Conservation (phyloP, 1,140 invertebrate genomes). For the Drosophila obscura region DNA sequence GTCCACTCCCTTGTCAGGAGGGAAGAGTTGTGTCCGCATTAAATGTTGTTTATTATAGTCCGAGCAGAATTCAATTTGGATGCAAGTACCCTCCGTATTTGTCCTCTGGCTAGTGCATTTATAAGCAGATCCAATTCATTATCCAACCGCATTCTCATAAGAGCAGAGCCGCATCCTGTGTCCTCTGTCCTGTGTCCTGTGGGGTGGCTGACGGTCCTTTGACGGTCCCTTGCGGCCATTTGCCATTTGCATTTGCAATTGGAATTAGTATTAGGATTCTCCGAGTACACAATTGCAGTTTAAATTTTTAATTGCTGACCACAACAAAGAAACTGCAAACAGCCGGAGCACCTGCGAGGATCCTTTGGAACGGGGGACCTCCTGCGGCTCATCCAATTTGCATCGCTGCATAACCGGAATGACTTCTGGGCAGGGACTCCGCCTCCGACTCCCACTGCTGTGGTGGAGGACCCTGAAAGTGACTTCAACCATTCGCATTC, state of each 20-base stretch:
- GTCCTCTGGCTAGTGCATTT: background rate
- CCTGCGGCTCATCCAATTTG: slow-evolving; percentile 43
- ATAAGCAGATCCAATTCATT: slow-evolving; percentile 9
- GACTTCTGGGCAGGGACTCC: too few relatives aligned
- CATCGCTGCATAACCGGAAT: slow-evolving; percentile 18
- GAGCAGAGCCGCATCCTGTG: slow-evolving; percentile 23
- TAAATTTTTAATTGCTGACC: slow-evolving; percentile 54
- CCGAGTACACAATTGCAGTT: slow-evolving; percentile 25
- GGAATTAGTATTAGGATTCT: slow-evolving; percentile 21
- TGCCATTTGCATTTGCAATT: slow-evolving; percentile 27
- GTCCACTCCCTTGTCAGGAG: too few relatives aligned
- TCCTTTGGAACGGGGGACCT: slow-evolving; percentile 25
- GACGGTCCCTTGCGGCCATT: slow-evolving; percentile 26
- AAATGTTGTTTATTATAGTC: background rate
- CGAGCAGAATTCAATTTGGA: slow-evolving; percentile 15
- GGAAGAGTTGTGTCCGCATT: background rate
- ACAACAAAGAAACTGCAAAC: slow-evolving; percentile 40
- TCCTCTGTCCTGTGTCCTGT: background rate
- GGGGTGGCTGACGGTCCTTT: slow-evolving; percentile 28
- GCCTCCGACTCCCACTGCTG: too few relatives aligned
- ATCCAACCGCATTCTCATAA: slow-evolving; percentile 38
- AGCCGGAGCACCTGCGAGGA: slow-evolving; percentile 4
- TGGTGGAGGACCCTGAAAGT: background rate
- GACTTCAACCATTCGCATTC: slow-evolving; percentile 20
- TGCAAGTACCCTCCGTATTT: background rate